Base-by-base conservation (phyloP, 1,140 invertebrate genomes). In the Achroia grisella region DNA sequence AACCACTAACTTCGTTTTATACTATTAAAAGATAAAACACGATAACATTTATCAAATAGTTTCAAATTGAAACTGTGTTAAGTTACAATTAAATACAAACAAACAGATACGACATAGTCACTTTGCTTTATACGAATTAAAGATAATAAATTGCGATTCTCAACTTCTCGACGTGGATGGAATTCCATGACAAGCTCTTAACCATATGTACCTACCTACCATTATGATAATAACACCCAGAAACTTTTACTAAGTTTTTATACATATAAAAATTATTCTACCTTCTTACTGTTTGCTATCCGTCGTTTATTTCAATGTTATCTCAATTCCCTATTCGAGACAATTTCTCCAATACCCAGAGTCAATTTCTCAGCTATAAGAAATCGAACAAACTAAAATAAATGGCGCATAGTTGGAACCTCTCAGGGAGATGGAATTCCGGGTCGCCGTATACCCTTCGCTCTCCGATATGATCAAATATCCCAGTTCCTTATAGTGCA, bases 331-430 rank as follows among this genome's bases (percentile, higher is more conserved):
- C 35, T 37, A 13, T 37, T 37, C 35, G 5, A 17, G 4, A 37
- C 17, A n/a, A 37, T n/a, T 37, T 14, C 15, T 13, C 1, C 35
- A 15, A 37, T 37, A 37, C 9, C 13, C 4, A 34, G 12, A 37
- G 35, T 37, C 35, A 37, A 37, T 37, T 37, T 37, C 35, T 37
- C 14, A 37, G 35, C 10, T 37, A 11, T 15, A 37, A 37, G 35
- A 37, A 37, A 37, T 37, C 4, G 35, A 37, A 37, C 13, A 37
- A 37, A 37, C 35, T 37, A 23, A 17, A 52, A 56, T 48, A 52
- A 52, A 56, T 52, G 32, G 44, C 41, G 50, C 61, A 75, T 75
- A 78, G 63, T 69, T 71, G 13, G 42, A 48, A 46, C 40, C 53
- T 51, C 34, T 51, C 44, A 51, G 30, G 33, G 32, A 56, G 48